Evolutionary conservation across 2,797 vertebrate species (phyloP), one percentile per base, ranked within the genome.

Genomic region (Danio albolineatus): DNA sequence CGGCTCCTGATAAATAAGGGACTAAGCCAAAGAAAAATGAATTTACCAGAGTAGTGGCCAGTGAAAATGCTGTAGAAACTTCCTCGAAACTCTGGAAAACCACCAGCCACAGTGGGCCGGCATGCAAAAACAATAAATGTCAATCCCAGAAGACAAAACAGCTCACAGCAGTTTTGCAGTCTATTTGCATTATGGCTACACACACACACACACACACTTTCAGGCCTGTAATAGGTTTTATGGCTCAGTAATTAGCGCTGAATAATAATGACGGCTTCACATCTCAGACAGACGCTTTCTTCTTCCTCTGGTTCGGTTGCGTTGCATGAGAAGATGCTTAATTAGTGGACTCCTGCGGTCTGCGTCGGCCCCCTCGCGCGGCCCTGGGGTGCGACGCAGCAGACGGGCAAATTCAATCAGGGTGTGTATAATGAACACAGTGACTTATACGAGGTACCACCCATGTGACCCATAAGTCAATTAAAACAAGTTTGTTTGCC

Each of bases 381-480:
- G 41, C 53, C 41, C 75, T 17, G 66, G 66, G 56, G 36, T 71
- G 76, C 57, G 14, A 36, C 39, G 16, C 60, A 46, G 62, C 51
- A 44, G 59, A 54, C 16, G 0, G 14, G 49, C 19, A 49, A 13
- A 38, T 67, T 73, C 21, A 41, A 48, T 64, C 44, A 46, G 14
- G 5, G 19, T 71, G 49, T 38, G 69, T 38, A 10, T 72, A 62
- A 71, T 79, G 69, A 62, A 73, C 6, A 38, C 48, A 62, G 10
- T 17, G 44, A 36, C 65, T 44, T 54, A 41, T 9, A 38, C 19
- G 21, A 73, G 57, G 46, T 14, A 4, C 49, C 38, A 13, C 86
- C 81, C 70, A 44, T 57, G 70, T 73, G 80, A 75, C 84, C 85
- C 64, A 46, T 73, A 80, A 78, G 65, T 54, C 79, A 81, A 76